These are phyloP conservation scores for Calliopsis andreniformis DNA, from an alignment of 1,140 invertebrate genomes.

Conservation along the genomic window DNA sequence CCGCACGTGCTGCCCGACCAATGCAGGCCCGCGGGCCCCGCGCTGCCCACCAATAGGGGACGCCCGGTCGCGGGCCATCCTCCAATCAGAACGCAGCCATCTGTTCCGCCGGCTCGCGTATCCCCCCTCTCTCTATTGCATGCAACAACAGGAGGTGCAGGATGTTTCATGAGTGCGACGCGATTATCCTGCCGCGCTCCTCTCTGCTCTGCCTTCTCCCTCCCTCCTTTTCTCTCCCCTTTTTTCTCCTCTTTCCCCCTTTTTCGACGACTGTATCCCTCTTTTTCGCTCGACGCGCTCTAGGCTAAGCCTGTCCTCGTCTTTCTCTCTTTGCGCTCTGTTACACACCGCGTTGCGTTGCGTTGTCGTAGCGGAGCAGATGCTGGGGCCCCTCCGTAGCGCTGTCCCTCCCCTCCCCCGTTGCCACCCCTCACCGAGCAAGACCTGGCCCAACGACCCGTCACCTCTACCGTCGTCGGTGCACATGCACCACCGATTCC, in stretches of 20 bases:
- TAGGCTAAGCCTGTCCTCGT: constrained; percentile 17
- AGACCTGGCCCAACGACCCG: constrained; percentile 46
- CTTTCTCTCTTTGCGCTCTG: constrained; percentile 37
- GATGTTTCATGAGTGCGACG: constrained; percentile 59
- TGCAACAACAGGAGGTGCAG: constrained; percentile 56
- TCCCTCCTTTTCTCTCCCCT: constrained; percentile 1
- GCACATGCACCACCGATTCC: constrained; percentile 45
- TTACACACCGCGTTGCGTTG: constrained; percentile 55
- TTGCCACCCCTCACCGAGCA: constrained; percentile 18
- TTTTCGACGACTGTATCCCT: constrained; percentile 20
- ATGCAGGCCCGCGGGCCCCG: constrained; percentile 75
- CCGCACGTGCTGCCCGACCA: constrained; percentile 76
- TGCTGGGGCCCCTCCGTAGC: constrained; percentile 58
- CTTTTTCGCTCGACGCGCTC: not conserved
- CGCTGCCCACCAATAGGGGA: constrained; percentile 73
- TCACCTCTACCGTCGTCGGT: constrained; percentile 44
- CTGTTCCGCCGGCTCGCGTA: constrained; percentile 64
- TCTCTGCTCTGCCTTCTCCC: constrained; percentile 25
- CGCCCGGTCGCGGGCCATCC: constrained; percentile 67
- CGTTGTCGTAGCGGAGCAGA: constrained; percentile 62
- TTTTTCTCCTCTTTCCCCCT: constrained; percentile 11
- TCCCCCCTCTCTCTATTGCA: constrained; percentile 3
- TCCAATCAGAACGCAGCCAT: constrained; percentile 72
- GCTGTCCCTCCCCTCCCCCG: not conserved
- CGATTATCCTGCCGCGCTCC: constrained; percentile 57